These are phyloP conservation scores for Laothoe populi DNA, from an alignment of 2,888 invertebrate species.

Conservation along the genomic window DNA sequence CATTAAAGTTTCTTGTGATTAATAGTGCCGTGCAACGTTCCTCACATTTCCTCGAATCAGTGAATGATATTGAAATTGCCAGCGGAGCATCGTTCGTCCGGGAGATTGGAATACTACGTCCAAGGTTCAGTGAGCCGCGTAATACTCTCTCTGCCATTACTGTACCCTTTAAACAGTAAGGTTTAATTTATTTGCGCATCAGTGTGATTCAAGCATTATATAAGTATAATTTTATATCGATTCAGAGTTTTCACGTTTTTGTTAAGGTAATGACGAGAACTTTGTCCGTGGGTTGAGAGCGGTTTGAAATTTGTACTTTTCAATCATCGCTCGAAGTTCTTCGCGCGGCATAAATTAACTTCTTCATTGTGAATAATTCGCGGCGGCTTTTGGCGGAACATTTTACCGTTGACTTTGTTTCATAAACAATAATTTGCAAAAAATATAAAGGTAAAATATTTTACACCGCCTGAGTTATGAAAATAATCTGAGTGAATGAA, in stretches of 20 bases:
- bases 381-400: constrained; percentile 52
- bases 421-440: constrained; percentile 22
- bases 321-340: constrained; percentile 64
- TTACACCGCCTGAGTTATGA: neutral
- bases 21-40: constrained; percentile 17
- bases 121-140: constrained; percentile 58
- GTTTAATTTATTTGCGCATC: constrained; percentile 56
- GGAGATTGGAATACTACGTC: constrained; percentile 46
- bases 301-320: constrained; percentile 63
- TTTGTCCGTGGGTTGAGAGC: constrained; percentile 52
- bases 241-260: constrained; percentile 61
- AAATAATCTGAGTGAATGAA: neutral
- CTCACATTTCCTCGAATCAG: constrained; percentile 39
- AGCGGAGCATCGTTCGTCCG: constrained; percentile 44
- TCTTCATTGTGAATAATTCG: constrained; percentile 59
- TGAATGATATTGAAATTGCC: constrained; percentile 50
- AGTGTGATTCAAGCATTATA: constrained; percentile 49
- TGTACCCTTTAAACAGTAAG: constrained; percentile 60
- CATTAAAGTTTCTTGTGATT: constrained; percentile 1
- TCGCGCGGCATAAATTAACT: constrained; percentile 62
- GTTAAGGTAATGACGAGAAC: constrained; percentile 62
- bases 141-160: constrained; percentile 55
- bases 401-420: constrained; percentile 49
- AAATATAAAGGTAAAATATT: neutral
- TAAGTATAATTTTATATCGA: constrained; percentile 52